Conservation (phyloP, 2,113 vertebrate genomes). For the Madoqua kirkii region DNA sequence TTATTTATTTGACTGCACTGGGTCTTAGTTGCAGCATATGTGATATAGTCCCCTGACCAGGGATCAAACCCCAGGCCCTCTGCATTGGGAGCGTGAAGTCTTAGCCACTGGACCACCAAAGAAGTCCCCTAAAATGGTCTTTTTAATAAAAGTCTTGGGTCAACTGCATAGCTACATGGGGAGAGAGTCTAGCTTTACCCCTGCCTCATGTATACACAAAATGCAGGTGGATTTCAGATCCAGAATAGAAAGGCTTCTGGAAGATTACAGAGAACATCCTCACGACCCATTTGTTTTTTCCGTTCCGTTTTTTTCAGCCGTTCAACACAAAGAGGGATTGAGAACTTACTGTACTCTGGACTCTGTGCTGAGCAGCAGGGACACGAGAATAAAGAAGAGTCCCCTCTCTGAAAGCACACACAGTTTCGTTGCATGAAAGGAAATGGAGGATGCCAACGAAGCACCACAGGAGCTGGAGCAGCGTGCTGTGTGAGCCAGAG, state of each 20-base stretch:
- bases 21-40: background rate
- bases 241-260: background rate
- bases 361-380: background rate
- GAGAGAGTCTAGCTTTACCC: background rate
- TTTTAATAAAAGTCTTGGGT: background rate
- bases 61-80: background rate
- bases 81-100: background rate
- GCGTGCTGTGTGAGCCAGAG: background rate
- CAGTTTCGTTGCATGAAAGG: background rate
- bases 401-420: background rate
- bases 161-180: background rate
- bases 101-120: background rate
- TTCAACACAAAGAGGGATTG: background rate
- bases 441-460: too few relatives aligned
- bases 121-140: background rate
- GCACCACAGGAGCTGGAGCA: too few relatives aligned
- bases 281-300: background rate
- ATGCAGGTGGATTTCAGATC: background rate
- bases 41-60: background rate
- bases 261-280: background rate
- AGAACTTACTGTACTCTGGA: too few relatives aligned
- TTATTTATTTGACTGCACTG: background rate
- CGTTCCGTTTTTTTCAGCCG: background rate
- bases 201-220: background rate
- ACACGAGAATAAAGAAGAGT: background rate